Base-by-base conservation (phyloP, 2,888 invertebrate genomes). In the Agonum fuliginosum region DNA sequence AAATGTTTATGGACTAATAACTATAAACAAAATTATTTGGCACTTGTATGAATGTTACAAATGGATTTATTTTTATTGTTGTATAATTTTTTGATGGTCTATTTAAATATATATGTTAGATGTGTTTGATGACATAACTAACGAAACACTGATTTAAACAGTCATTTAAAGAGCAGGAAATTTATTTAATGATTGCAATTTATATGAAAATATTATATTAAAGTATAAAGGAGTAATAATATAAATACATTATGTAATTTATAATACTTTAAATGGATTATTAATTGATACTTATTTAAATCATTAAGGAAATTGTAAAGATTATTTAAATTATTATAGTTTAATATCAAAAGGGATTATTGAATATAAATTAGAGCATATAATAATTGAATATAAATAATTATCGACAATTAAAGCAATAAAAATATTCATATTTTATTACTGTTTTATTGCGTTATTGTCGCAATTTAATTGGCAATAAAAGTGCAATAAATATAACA, bases 371-470 rank as follows among this genome's bases (percentile, higher is more conserved):
- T 4, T 19, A 10, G 37, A 67, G 41, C n/a, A n/a, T n/a, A n/a
- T n/a, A 67, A n/a, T 37, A 24, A 67, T 41, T 41, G 20, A 41
- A 27, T 67, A 67, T 37, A 65, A 65, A 62, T 62, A 37, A 67
- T 67, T 41, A 67, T 67, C 27, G 67, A 67, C 41, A 67, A 67
- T 67, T 17, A 37, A 41, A 41, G 24, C 17, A 67, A 67, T 67
- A 67, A 67, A 41, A 67, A 37, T 67, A 67, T 67, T 67, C 37
- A 41, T 67, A 41, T 67, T 67, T 41, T 67, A 41, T 37, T 62
- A 62, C 30, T 30, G 27, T 65, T 41, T 67, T 67, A 67, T 67
- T 67, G 22, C 30, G 27, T 62, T 62, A 62, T 19, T 62, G 58
- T 62, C 27, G 14, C 17, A 62, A 19, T 12, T 67, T 67, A 37